Evolutionary conservation across 2,888 invertebrate species (phyloP).

Genomic region (Hirtodrosophila cameraria): DNA sequence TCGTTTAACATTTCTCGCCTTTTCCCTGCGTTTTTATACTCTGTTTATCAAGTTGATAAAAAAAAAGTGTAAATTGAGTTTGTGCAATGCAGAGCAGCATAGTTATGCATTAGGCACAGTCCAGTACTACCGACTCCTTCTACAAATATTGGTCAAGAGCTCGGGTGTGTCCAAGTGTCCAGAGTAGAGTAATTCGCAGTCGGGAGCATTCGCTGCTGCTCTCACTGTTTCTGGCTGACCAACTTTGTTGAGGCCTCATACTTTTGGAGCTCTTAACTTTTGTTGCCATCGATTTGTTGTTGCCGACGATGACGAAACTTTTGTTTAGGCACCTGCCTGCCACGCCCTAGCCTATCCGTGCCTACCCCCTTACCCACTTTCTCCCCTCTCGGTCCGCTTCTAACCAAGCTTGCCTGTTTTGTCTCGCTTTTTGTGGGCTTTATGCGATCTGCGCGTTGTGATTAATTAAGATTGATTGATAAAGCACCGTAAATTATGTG

Average conservation of each 20-base stretch:
- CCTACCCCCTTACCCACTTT: neutral
- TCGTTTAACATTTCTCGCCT: constrained; percentile 23
- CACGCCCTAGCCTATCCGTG: constrained; percentile 40
- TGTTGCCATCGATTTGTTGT: constrained; percentile 63
- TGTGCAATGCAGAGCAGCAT: no score
- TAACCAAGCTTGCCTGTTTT: constrained; percentile 2
- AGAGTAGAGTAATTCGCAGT: no score
- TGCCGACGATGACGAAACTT: constrained; percentile 67
- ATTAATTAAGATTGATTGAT: constrained; percentile 84
- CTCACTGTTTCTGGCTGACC: neutral
- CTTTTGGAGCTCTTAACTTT: constrained; percentile 23
- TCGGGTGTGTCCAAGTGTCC: no score
- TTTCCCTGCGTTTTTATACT: no score
- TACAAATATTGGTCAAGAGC: no score
- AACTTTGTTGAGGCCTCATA: constrained; percentile 23
- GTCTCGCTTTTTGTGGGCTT: constrained; percentile 48
- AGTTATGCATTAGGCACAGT: no score
- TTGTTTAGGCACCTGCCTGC: constrained; percentile 58
- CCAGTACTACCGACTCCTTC: no score
- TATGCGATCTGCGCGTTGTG: constrained; percentile 80
- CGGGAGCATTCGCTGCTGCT: no score
- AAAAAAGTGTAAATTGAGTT: no score
- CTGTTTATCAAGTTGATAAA: no score
- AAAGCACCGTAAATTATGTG: constrained; percentile 60
- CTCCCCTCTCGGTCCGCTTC: neutral